phyloP scores from a whole-genome alignment of 2,113 vertebrate species.

The Struthio camelus region DNA sequence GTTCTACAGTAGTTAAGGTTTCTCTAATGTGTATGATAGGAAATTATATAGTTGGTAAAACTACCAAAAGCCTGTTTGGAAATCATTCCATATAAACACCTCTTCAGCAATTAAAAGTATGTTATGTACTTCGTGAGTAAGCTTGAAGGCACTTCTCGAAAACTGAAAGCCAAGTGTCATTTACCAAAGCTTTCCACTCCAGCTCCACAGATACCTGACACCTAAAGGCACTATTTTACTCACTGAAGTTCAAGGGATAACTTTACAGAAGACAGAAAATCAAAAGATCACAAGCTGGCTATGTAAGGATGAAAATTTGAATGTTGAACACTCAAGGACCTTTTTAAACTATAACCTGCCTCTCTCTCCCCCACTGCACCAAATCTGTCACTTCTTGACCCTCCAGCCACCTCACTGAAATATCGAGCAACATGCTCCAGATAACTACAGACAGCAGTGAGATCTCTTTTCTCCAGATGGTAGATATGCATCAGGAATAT shows the following conservation, averaged over 20 bases:
- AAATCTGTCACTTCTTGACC: not conserved
- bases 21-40: not conserved
- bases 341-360: not conserved
- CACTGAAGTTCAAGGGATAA: not conserved
- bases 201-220: not conserved
- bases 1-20: not conserved
- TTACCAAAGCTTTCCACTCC: not conserved
- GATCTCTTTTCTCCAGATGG: not conserved
- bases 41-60: not conserved
- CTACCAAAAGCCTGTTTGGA: not conserved
- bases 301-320: not conserved
- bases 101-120: rapidly evolving
- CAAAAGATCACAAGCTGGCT: not conserved
- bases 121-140: not conserved
- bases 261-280: not conserved
- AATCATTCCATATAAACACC: rapidly evolving
- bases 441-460: not conserved
- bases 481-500: not conserved
- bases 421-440: not conserved
- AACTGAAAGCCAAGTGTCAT: not conserved
- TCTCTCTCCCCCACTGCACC: not conserved
- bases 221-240: not conserved
- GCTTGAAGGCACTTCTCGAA: not conserved
- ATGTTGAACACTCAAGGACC: not conserved
- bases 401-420: not conserved